Percentiles rank a stretch among this genome's conserved stretches.
Conservation (phyloP, 1,140 invertebrate species). For the Leguminivora glycinivorella region DNA sequence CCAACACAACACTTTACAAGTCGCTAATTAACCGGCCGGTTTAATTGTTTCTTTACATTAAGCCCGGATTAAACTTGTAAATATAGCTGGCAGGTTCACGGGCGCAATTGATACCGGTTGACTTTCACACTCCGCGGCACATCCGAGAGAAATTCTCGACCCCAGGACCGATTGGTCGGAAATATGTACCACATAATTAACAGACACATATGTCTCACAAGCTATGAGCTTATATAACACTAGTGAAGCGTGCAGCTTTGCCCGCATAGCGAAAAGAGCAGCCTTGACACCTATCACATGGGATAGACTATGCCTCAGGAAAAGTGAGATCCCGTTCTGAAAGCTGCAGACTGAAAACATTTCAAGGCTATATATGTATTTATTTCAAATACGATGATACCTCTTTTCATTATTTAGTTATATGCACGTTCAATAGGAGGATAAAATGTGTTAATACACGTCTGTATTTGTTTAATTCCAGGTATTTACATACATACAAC, state of each 20-base stretch:
- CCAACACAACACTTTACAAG: neutral
- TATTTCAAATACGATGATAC: neutral
- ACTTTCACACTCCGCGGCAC: slow-evolving; percentile 10
- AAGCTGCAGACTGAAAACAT: neutral
- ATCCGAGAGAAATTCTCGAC: slow-evolving; percentile 1
- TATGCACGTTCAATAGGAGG: too few relatives aligned
- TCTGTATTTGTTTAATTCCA: too few relatives aligned
- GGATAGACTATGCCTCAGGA: slow-evolving; percentile 5
- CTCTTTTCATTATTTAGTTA: too few relatives aligned
- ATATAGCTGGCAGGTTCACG: slow-evolving; percentile 11
- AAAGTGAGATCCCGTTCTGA: slow-evolving; percentile 7
- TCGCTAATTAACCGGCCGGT: neutral
- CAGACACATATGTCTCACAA: neutral
- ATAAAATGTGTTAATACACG: too few relatives aligned
- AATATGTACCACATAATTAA: neutral
- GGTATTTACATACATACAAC: too few relatives aligned
- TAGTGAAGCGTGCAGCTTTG: slow-evolving; percentile 5
- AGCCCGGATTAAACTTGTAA: slow-evolving; percentile 11
- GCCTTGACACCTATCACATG: slow-evolving; percentile 14
- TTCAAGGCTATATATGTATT: neutral
- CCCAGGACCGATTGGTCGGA: neutral
- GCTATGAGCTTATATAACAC: neutral
- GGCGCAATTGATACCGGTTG: slow-evolving; percentile 16
- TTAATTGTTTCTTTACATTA: slow-evolving; percentile 1
- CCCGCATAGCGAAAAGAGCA: slow-evolving; percentile 9